Evolutionary conservation across 2,797 vertebrate species (phyloP).

Genomic region (Triplophysa yarkandensis): DNA sequence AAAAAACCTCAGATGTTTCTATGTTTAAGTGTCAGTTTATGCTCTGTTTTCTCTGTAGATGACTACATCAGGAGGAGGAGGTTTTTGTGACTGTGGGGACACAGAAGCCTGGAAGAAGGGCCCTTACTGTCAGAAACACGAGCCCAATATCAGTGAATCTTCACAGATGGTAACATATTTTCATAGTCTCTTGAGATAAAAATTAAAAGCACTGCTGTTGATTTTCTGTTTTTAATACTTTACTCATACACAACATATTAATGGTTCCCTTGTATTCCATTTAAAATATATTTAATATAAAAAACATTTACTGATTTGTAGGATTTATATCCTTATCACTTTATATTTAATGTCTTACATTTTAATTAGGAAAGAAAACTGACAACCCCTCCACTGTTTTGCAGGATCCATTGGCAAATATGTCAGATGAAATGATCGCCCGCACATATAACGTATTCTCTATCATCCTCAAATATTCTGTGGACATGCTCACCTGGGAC

Average conservation of each 20-base stretch:
- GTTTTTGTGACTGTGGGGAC: conserved; percentile 98
- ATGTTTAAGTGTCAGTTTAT: conserved; percentile 11
- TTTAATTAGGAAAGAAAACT: background rate
- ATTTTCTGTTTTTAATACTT: background rate
- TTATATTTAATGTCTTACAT: background rate
- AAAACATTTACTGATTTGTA: too few species aligned
- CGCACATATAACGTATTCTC: conserved; percentile 88
- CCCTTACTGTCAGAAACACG: conserved; percentile 92
- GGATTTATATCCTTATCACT: too few species aligned
- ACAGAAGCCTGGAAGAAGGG: conserved; percentile 96
- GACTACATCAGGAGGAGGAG: conserved; percentile 96
- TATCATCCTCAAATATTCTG: conserved; percentile 91
- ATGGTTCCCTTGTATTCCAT: too few species aligned
- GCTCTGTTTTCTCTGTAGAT: conserved; percentile 74
- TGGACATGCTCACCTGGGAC: conserved; percentile 95
- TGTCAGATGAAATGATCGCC: conserved; percentile 87
- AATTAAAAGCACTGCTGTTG: background rate
- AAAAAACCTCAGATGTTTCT: conserved; percentile 1
- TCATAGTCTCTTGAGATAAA: background rate
- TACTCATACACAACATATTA: too few species aligned
- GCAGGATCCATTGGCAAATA: conserved; percentile 88
- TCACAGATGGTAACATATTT: conserved; percentile 81
- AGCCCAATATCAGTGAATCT: conserved; percentile 76
- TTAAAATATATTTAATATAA: too few species aligned
- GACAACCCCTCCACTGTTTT: background rate